These are phyloP conservation scores for Eumeta japonica DNA, from an alignment of 1,140 invertebrate species.

Conservation along the genomic window DNA sequence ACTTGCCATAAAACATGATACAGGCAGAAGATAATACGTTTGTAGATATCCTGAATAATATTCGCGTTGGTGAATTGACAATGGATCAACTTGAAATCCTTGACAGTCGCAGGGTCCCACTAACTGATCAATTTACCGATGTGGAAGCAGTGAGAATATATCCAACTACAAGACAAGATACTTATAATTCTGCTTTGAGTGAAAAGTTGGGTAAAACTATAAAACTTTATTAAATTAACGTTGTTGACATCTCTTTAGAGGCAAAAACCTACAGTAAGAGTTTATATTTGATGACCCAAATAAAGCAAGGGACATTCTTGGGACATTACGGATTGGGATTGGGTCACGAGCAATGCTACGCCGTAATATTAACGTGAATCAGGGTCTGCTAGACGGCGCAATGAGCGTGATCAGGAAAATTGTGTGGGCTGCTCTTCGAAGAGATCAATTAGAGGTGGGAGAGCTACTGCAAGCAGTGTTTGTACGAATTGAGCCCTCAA, in stretches of 20 bases:
- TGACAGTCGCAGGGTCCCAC: conserved; percentile 4
- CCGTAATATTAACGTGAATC: conserved; percentile 1
- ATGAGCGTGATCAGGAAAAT: conserved; percentile 2
- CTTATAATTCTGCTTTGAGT: conserved; percentile 5
- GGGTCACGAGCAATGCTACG: conserved; percentile 6
- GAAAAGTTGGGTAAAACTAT: not conserved
- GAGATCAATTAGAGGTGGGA: conserved; percentile 17
- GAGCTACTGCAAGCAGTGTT: conserved; percentile 13
- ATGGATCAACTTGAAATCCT: conserved; percentile 6
- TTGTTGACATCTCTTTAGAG: conserved; percentile 6
- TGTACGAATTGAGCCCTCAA: conserved; percentile 4
- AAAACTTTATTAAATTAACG: conserved; percentile 2
- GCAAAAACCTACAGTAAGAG: conserved; percentile 6
- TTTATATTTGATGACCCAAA: conserved; percentile 7
- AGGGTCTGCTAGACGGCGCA: conserved; percentile 5
- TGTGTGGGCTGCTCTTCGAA: conserved; percentile 1
- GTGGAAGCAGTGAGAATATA: conserved; percentile 5
- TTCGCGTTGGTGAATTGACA: conserved; percentile 4
- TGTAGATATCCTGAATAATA: conserved; percentile 6
- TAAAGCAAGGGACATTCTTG: conserved; percentile 8
- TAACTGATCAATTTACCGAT: conserved; percentile 4
- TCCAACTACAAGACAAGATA: conserved; percentile 5
- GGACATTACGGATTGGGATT: conserved; percentile 1
- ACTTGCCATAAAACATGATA: conserved; percentile 1
- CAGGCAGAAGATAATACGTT: conserved; percentile 2